Evolutionary conservation across 2,888 invertebrate genomes (phyloP).

Genomic region (Sinhomidia bicolor): DNA sequence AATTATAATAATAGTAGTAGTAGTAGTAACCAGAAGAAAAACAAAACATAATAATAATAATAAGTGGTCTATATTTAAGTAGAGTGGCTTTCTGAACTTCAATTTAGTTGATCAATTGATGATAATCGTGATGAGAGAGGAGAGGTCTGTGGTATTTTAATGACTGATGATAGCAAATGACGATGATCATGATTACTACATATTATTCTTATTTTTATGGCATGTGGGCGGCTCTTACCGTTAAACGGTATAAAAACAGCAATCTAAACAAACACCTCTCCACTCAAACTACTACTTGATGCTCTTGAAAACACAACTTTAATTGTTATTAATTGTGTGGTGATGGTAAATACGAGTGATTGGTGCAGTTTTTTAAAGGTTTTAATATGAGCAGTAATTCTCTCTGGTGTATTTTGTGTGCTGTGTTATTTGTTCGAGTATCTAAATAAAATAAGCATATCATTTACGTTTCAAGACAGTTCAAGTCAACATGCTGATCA

Average conservation of each 20-base stretch:
- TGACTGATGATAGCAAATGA: background rate
- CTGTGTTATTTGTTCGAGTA: background rate
- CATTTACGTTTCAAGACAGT: background rate
- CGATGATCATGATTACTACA: background rate
- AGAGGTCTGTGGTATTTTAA: background rate
- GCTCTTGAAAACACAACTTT: background rate
- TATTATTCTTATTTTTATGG: background rate
- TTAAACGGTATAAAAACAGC: constrained; percentile 11
- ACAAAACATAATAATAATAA: too few species aligned
- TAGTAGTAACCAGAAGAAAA: too few species aligned
- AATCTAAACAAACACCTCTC: background rate
- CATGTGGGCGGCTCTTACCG: background rate
- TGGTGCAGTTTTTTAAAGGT: background rate
- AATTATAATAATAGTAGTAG: background rate
- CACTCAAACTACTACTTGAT: background rate
- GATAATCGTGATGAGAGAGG: background rate
- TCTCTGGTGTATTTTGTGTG: background rate
- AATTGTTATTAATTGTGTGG: background rate
- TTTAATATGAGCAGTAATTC: background rate
- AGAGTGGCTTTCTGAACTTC: too few species aligned
- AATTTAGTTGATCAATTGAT: too few species aligned
- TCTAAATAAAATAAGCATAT: background rate
- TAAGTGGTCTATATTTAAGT: too few species aligned
- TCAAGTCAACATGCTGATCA: too few species aligned
- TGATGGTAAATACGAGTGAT: background rate